Evolutionary conservation across 2,113 vertebrate species (phyloP).

Genomic region (Sinocyclocheilus maitianheensis): DNA sequence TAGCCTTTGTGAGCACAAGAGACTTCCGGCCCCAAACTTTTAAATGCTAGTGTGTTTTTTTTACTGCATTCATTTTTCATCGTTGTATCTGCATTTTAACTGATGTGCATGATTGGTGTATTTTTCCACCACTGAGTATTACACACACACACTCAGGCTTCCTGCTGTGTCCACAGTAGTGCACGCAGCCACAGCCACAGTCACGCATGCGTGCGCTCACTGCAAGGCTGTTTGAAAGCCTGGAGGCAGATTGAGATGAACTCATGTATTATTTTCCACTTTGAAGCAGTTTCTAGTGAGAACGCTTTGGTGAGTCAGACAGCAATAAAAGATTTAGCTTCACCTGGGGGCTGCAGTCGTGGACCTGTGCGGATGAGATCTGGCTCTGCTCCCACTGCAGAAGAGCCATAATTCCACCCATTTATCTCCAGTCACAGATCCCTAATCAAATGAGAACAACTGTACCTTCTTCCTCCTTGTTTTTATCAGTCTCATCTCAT

Average conservation of each 20-base stretch:
- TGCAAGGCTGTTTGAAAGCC: conserved; percentile 33
- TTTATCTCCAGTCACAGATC: conserved; percentile 53
- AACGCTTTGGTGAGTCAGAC: conserved; percentile 59
- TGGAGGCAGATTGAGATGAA: conserved; percentile 51
- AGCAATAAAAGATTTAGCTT: conserved; percentile 63
- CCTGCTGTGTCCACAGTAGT: neutral
- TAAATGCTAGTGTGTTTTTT: neutral
- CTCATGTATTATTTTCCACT: conserved; percentile 58
- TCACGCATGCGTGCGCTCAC: neutral
- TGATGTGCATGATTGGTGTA: neutral
- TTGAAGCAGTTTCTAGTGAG: conserved; percentile 53
- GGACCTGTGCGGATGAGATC: conserved; percentile 43
- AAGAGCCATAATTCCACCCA: conserved; percentile 36
- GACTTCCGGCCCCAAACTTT: neutral
- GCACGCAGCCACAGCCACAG: neutral
- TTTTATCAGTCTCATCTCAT: neutral
- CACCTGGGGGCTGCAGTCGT: conserved; percentile 52
- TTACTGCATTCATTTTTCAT: neutral
- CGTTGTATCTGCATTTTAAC: neutral
- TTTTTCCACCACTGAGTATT: neutral
- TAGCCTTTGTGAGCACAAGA: neutral
- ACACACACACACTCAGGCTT: neutral
- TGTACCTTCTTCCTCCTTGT: conserved; percentile 16
- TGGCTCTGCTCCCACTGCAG: conserved; percentile 35
- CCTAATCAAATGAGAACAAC: conserved; percentile 50